These are phyloP conservation scores for Apoda limacodes DNA, from an alignment of 2,888 invertebrate genomes.

Conservation along the genomic window DNA sequence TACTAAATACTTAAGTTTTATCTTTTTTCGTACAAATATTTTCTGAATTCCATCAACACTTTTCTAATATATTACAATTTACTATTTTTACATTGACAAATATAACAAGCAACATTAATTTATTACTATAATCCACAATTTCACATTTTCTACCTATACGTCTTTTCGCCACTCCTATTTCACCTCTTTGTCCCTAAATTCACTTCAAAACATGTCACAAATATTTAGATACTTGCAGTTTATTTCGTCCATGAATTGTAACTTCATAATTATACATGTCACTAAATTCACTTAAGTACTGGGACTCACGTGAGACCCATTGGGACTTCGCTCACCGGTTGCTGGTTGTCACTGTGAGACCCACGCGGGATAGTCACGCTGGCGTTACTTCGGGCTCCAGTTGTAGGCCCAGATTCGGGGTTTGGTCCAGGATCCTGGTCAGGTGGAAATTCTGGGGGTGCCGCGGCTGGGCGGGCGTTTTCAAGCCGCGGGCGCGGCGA, in stretches of 20 bases:
- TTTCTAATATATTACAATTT: no score
- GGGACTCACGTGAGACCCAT: constrained; percentile 35
- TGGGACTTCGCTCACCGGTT: constrained; percentile 27
- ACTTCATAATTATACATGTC: no score
- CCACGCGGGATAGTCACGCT: constrained; percentile 18
- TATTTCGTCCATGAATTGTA: no score
- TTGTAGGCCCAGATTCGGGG: constrained; percentile 21
- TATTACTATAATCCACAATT: constrained; percentile 50
- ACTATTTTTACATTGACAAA: constrained; percentile 32
- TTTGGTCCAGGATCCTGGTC: constrained; percentile 27
- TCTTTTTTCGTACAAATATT: no score
- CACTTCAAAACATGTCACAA: no score
- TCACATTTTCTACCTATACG: constrained; percentile 57
- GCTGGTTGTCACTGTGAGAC: constrained; percentile 13
- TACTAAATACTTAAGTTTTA: no score
- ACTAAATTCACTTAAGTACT: no score
- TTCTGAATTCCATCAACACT: no score
- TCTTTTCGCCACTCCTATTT: constrained; percentile 34
- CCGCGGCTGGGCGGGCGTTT: constrained; percentile 56
- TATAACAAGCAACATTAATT: constrained; percentile 59
- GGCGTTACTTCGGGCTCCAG: constrained; percentile 19
- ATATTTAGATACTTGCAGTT: no score
- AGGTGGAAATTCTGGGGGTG: constrained; percentile 53
- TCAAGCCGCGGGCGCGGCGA: constrained; percentile 61
- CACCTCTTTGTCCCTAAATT: constrained; percentile 31